Evolutionary conservation across 2,797 vertebrate genomes (phyloP), one percentile per base, ranked within the genome.

Genomic region (Pipistrellus pipistrellus): DNA sequence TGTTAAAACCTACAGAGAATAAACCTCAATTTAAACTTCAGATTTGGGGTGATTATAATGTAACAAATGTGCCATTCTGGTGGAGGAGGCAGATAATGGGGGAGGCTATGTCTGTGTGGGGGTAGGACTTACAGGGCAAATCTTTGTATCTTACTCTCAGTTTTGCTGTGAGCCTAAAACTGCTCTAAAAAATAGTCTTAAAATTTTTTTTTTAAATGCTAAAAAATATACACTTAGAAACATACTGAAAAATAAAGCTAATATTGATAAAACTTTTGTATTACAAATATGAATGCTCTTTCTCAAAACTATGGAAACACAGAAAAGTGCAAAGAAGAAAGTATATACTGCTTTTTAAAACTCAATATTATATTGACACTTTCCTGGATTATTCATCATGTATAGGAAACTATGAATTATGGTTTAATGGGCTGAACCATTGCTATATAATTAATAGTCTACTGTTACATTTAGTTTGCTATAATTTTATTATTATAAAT

Each of bases 291-390:
- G 8, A 20, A 51, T 59, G 12, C 1, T 95, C 25, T 62, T 88
- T 91, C 80, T 86, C 23, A 75, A 93, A 95, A 87, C 72, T 48
- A 85, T 35, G 46, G 25, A 84, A 94, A 83, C 53, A 78, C 15
- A 80, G 55, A 35, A 57, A 83, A 68, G 17, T 59, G 0, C 93
- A 84, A 57, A 86, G 48, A 82, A 91, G n/a, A 62, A 88, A 94
- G 30, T 69, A 84, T 71, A 66, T 18, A 62, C 13, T 55, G 25
- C 38, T 84, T 84, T 87, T 64, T 14, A 81, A 95, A 95, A 68
- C 35, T 85, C 57, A 84, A 4, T 80, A 92, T 84, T 90, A 48
- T 59, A n/a, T 85, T 72, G 89, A 68, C 9, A 62, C 73, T 21
- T 73, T 78, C 55, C 23, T 84, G 32, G 41, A 14, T 75, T 90